Conservation (phyloP, 2,797 vertebrate species). For the Acipenser transmontanus region DNA sequence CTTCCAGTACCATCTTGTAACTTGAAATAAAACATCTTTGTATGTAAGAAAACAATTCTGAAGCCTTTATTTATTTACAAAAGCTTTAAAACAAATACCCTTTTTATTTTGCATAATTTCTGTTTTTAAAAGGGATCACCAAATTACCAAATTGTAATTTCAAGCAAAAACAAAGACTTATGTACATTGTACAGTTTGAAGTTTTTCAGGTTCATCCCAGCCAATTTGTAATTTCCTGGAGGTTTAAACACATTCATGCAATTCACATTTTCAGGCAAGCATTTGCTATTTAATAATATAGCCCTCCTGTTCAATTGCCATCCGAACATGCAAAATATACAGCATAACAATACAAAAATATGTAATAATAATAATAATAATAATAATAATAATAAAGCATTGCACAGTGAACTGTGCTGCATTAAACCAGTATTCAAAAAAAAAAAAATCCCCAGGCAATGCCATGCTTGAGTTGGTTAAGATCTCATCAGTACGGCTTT, state of each 20-base stretch:
- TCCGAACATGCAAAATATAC: conserved; percentile 61
- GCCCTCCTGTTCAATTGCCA: conserved; percentile 63
- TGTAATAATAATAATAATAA: conserved; percentile 17
- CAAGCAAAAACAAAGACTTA: conserved; percentile 42
- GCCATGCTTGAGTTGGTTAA: conserved; percentile 34
- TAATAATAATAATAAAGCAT: conserved; percentile 21
- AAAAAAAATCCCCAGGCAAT: conserved; percentile 39
- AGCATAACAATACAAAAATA: conserved; percentile 39
- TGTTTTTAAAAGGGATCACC: conserved; percentile 55
- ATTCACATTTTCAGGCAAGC: conserved; percentile 59
- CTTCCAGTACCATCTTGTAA: too few species aligned
- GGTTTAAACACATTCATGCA: conserved; percentile 46
- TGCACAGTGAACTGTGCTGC: conserved; percentile 30
- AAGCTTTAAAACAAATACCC: conserved; percentile 94
- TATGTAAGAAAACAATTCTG: conserved; percentile 65
- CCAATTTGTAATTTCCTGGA: conserved; percentile 25
- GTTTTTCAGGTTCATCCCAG: conserved; percentile 20
- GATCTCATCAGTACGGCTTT: conserved; percentile 37
- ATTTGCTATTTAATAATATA: conserved; percentile 66
- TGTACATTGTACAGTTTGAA: background rate
- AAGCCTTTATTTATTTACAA: conserved; percentile 95
- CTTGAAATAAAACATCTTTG: too few species aligned
- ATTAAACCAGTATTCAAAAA: conserved; percentile 60
- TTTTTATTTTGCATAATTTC: conserved; percentile 53
- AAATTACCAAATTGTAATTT: conserved; percentile 65